phyloP scores from a whole-genome alignment of 1,140 invertebrate species.

The Cecropterus lyciades region DNA sequence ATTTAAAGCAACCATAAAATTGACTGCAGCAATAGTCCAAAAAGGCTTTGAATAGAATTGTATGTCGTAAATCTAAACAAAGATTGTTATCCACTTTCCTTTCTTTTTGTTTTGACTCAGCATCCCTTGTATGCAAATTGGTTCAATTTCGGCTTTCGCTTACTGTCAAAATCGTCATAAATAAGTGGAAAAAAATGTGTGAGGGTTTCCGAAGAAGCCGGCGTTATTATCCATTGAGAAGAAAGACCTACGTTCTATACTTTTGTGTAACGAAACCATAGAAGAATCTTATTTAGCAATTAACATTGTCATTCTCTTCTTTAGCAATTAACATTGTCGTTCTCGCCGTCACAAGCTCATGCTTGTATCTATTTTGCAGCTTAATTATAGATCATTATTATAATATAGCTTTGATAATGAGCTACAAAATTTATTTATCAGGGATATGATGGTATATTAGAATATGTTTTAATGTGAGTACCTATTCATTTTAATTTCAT shows the following conservation, averaged over 20 bases:
- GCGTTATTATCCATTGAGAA: slow-evolving; percentile 39
- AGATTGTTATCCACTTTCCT: slow-evolving; percentile 21
- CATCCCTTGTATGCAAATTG: slow-evolving; percentile 58
- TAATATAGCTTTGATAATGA: no score
- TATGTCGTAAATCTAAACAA: slow-evolving; percentile 21
- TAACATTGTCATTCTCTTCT: no score
- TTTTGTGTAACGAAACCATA: neutral
- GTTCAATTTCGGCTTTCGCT: slow-evolving; percentile 55
- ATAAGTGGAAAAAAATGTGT: slow-evolving; percentile 51
- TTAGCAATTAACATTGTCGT: no score
- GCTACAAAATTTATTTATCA: no score
- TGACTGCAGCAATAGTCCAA: slow-evolving; percentile 6
- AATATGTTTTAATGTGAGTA: no score
- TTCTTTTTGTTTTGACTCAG: slow-evolving; percentile 19
- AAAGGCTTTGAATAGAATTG: slow-evolving; percentile 11
- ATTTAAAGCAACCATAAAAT: slow-evolving; percentile 18
- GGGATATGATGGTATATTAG: no score
- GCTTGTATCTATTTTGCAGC: no score
- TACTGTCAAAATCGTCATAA: slow-evolving; percentile 55
- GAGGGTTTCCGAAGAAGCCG: slow-evolving; percentile 41
- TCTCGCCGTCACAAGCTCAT: no score
- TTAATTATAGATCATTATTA: no score
- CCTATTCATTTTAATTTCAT: no score
- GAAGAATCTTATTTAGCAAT: slow-evolving; percentile 19
- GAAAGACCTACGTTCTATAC: slow-evolving; percentile 14